Evolutionary conservation across 2,888 invertebrate genomes (phyloP).

Genomic region (Caenorhabditis sulstoni): DNA sequence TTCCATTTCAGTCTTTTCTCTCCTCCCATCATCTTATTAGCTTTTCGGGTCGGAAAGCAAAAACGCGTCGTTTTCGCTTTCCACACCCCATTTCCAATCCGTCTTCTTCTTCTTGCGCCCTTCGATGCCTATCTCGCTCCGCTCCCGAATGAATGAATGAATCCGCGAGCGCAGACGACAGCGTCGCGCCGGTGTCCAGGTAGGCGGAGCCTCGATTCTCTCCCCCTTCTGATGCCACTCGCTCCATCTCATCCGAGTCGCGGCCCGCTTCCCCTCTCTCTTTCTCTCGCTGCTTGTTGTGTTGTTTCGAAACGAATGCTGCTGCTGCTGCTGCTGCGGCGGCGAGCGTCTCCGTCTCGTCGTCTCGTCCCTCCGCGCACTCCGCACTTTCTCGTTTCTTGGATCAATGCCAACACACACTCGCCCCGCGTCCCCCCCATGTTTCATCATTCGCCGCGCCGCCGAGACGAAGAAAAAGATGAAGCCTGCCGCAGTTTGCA

Average conservation of each 20-base stretch:
- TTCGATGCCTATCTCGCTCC: conserved; percentile 34
- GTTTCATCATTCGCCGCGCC: conserved; percentile 52
- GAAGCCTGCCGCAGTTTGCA: conserved; percentile 23
- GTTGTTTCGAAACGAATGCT: conserved; percentile 25
- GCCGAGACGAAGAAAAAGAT: conserved; percentile 5
- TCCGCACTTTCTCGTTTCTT: conserved; percentile 41
- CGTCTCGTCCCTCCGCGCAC: conserved; percentile 25
- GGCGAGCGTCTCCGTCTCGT: not conserved
- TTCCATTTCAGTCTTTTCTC: not conserved
- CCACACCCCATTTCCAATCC: conserved; percentile 19
- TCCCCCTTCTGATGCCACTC: conserved; percentile 14
- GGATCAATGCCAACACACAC: conserved; percentile 60
- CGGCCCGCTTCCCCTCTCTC: conserved; percentile 5
- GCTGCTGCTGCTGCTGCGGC: conserved; percentile 10
- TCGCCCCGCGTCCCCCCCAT: conserved; percentile 1
- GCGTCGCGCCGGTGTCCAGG: conserved; percentile 11
- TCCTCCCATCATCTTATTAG: not conserved
- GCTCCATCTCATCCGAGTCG: conserved; percentile 1
- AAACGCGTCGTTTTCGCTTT: not conserved
- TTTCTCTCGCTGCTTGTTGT: conserved; percentile 17
- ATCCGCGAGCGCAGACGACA: conserved; percentile 1
- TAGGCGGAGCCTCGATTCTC: conserved; percentile 1
- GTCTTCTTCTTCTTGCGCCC: conserved; percentile 20
- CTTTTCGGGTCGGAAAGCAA: too few relatives aligned
- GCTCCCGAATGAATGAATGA: conserved; percentile 10